Conservation (phyloP, 1,140 invertebrate species). For the Drosophila nasuta region DNA sequence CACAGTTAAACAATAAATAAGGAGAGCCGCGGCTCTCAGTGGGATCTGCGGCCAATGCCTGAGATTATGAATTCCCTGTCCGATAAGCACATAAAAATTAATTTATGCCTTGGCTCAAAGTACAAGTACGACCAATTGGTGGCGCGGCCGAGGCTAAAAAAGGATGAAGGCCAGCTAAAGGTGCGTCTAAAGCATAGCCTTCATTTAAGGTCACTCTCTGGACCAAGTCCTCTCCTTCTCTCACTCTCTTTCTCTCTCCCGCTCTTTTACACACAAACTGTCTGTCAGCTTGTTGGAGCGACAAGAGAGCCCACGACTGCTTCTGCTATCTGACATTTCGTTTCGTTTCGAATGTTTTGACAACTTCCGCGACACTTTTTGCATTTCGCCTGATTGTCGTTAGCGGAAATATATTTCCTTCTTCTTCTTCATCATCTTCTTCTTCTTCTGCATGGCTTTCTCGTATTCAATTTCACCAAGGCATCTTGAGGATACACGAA, state of each 20-base stretch:
- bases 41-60: slow-evolving; percentile 23
- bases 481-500: slow-evolving; percentile 30
- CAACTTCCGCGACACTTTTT: slow-evolving; percentile 59
- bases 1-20: slow-evolving; percentile 58
- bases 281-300: slow-evolving; percentile 20
- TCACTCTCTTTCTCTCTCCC: neutral
- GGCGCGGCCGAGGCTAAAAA: slow-evolving; percentile 3
- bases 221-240: neutral
- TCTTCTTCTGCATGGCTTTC: slow-evolving; percentile 10
- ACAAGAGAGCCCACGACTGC: slow-evolving; percentile 18
- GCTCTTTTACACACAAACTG: neutral
- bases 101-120: slow-evolving; percentile 41
- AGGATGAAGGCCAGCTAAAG: slow-evolving; percentile 18
- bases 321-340: slow-evolving; percentile 43
- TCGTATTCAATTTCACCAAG: slow-evolving; percentile 45
- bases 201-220: slow-evolving; percentile 22
- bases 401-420: slow-evolving; percentile 56
- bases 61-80: slow-evolving; percentile 46
- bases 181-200: slow-evolving; percentile 29
- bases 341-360: slow-evolving; percentile 52
- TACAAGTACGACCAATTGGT: slow-evolving; percentile 19
- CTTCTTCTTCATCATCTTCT: neutral
- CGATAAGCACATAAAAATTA: slow-evolving; percentile 50
- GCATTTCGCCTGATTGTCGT: slow-evolving; percentile 53
- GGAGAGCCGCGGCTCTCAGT: slow-evolving; percentile 7